Conservation (phyloP, 2,888 invertebrate species). For the Caenorhabditis doughertyi region DNA sequence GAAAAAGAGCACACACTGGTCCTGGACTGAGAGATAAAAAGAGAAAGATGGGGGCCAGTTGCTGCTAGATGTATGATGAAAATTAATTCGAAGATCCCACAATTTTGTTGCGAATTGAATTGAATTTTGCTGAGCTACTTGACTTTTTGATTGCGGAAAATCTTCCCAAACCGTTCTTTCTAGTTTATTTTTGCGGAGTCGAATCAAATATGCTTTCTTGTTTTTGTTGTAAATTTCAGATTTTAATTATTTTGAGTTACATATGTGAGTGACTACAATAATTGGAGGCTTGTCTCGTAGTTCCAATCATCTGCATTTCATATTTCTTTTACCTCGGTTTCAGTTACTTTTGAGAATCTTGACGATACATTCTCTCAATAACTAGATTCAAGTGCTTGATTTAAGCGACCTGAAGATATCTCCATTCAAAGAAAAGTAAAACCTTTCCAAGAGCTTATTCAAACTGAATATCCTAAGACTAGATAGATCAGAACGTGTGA, state of each 20-base stretch:
- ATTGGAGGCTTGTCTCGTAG: too few species aligned
- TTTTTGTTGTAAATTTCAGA: neutral
- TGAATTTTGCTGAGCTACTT: constrained; percentile 2
- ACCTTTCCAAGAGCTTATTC: neutral
- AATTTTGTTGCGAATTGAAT: constrained; percentile 30
- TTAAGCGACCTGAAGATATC: too few species aligned
- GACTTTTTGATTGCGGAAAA: neutral
- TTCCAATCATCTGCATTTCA: too few species aligned
- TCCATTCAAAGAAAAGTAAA: too few species aligned
- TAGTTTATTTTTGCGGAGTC: neutral
- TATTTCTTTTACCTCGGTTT: too few species aligned
- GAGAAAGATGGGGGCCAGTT: constrained; percentile 35
- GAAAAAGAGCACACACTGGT: constrained; percentile 28
- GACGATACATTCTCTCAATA: too few species aligned
- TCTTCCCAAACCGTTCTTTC: neutral
- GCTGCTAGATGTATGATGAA: constrained; percentile 35
- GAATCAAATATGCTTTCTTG: neutral
- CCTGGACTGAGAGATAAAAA: constrained; percentile 15
- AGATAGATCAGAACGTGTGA: neutral
- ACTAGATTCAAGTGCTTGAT: too few species aligned
- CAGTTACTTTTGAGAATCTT: too few species aligned
- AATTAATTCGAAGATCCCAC: constrained; percentile 52
- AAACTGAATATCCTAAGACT: neutral
- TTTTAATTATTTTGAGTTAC: too few species aligned
- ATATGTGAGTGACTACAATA: too few species aligned